Evolutionary conservation across 92 coral and sea anemone species (phyloP).

Genomic region (Zoanthus gigantus): DNA sequence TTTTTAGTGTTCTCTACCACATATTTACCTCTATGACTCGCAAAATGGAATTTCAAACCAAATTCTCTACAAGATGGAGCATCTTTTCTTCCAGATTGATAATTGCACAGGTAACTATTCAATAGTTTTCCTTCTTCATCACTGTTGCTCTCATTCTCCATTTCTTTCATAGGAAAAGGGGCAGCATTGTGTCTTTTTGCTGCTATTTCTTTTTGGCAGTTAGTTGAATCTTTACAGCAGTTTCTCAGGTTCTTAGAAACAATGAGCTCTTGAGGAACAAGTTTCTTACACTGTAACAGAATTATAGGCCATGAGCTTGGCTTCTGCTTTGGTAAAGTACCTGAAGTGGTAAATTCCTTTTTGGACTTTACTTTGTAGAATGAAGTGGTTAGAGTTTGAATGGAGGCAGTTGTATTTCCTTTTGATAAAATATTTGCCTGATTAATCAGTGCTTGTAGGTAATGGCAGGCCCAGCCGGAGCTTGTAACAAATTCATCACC

Average conservation of each 20-base stretch:
- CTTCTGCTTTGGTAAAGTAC: neutral
- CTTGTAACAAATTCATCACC: constrained; percentile 14
- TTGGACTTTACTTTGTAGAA: constrained; percentile 28
- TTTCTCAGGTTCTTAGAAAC: too few relatives aligned
- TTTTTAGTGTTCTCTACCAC: too few relatives aligned
- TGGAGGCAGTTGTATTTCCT: neutral
- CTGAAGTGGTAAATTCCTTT: neutral
- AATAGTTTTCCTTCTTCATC: neutral
- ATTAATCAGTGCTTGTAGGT: neutral
- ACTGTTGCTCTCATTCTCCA: neutral
- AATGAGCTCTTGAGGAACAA: neutral
- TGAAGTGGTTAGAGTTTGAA: neutral
- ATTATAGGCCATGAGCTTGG: constrained; percentile 9
- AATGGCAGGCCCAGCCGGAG: constrained; percentile 27
- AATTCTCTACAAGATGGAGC: neutral
- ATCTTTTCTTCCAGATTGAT: neutral
- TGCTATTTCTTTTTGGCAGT: neutral
- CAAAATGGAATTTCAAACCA: neutral
- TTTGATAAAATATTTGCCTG: neutral
- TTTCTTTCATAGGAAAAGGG: neutral
- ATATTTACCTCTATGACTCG: neutral
- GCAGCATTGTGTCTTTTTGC: neutral
- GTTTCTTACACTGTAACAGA: constrained; percentile 4
- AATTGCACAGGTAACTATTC: neutral
- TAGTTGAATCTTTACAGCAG: neutral